Evolutionary conservation across 1,140 invertebrate genomes (phyloP).

Genomic region (Drosophila melanogaster): DNA sequence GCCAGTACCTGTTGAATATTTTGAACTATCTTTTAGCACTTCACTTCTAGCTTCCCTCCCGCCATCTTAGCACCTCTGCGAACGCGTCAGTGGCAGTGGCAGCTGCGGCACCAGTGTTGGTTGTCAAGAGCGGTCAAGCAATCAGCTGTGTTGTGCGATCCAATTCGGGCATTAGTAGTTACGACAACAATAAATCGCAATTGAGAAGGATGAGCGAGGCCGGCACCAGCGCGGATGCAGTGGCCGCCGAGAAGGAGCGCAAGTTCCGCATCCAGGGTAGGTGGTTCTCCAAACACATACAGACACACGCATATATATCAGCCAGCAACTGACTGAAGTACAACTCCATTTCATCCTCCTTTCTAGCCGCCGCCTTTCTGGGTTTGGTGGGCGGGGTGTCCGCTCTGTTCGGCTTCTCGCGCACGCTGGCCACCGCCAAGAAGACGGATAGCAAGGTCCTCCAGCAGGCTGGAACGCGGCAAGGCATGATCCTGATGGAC

Average conservation of each 20-base stretch:
- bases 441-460: slow-evolving; percentile 92
- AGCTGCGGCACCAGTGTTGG: neutral
- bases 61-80: neutral
- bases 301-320: neutral
- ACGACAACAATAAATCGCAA: slow-evolving; percentile 52
- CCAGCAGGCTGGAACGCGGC: slow-evolving; percentile 92
- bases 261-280: slow-evolving; percentile 75
- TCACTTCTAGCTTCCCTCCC: neutral
- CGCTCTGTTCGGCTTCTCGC: slow-evolving; percentile 92
- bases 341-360: neutral
- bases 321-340: slow-evolving; percentile 9
- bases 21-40: neutral
- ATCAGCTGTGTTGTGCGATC: slow-evolving; percentile 34
- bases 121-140: slow-evolving; percentile 6
- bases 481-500: slow-evolving; percentile 88
- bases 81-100: neutral
- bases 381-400: slow-evolving; percentile 91
- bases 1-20: too few species aligned
- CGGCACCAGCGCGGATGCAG: slow-evolving; percentile 45
- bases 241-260: slow-evolving; percentile 62
- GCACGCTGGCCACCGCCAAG: slow-evolving; percentile 90
- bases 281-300: neutral
- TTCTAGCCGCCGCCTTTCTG: slow-evolving; percentile 90
- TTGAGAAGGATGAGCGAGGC: slow-evolving; percentile 55
- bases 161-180: slow-evolving; percentile 22